Evolutionary conservation across 30 jellyfish, hydroid and myxozoan species (phyloP), one percentile per base, ranked within the genome.

Genomic region (Aurelia aurita complex sp. Pacific): DNA sequence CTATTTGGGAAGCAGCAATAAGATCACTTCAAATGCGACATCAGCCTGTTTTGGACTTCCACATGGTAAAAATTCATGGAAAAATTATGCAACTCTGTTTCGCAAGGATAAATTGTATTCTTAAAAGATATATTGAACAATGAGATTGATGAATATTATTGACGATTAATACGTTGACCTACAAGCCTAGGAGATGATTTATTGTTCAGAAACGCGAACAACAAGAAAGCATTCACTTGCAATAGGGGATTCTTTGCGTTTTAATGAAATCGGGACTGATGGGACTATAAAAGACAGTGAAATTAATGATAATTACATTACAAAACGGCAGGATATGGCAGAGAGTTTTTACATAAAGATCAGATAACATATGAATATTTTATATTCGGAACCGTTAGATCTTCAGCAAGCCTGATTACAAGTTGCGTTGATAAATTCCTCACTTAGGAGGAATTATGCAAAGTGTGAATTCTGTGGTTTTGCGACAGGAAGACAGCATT

Each of bases 291-390:
- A 83, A 83, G 92, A 64, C 92, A 70, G 92, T 54, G 68, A 75
- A 83, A 69, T 40, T 67, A 61, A 83, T 59, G 84, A 64, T 83
- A 83, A 83, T 83, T 70, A 29, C 85, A 72, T 83, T 83, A 83
- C 13, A 64, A 54, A 79, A 74, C 92, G 92, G 92, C 83, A 83
- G 92, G 86, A 71, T 61, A 59, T 70, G 85, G 92, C 53, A 83
- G 92, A 76, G 85, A 71, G 83, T 69, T 70, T 83, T 83, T 64
- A 57, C 83, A 69, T 67, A 50, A 54, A 63, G 14, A 83, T 73
- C 92, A 69, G 86, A 83, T 70, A 83, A 64, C 73, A 29, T 79
- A 40, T 83, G 55, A 71, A 83, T 83, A 62, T 83, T 83, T 83
- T 71, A 83, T 83, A 42, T 67, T 83, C 92, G 92, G 92, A 69